These are phyloP conservation scores for Pedionomus torquatus DNA, from an alignment of 2,113 vertebrate genomes.

Conservation along the genomic window DNA sequence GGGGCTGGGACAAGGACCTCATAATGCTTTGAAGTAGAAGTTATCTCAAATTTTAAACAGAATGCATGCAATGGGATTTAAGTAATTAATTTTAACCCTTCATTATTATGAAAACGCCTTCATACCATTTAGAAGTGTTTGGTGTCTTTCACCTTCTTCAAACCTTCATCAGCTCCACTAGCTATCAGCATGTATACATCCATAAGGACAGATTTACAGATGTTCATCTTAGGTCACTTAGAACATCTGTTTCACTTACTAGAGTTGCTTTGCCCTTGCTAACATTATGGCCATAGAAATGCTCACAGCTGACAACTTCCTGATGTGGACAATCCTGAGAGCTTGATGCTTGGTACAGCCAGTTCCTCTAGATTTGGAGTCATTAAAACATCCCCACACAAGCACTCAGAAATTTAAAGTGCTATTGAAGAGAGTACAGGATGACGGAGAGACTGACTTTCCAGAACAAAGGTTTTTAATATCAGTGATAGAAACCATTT, in stretches of 20 bases:
- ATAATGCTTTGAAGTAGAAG: not conserved
- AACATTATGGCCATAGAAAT: not conserved
- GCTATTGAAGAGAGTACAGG: not conserved
- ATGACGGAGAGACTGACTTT: not conserved
- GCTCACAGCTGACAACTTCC: not conserved
- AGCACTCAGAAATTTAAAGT: not conserved
- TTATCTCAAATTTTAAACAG: not conserved
- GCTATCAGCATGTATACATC: not conserved
- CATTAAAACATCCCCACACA: not conserved
- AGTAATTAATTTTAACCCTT: not conserved
- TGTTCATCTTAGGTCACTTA: not conserved
- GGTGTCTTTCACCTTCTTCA: not conserved
- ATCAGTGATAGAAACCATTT: not conserved
- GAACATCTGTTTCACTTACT: not conserved
- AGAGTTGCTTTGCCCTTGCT: not conserved
- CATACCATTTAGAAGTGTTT: not conserved
- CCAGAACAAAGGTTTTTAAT: not conserved
- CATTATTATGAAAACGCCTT: not conserved
- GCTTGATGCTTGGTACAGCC: not conserved
- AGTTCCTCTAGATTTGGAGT: not conserved
- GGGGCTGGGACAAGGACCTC: not conserved
- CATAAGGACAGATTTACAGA: not conserved
- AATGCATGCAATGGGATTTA: not conserved
- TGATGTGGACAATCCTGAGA: not conserved
- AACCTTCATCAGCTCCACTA: not conserved